Base-by-base conservation (phyloP, 2,888 invertebrate genomes). In the Archips crataeganus region DNA sequence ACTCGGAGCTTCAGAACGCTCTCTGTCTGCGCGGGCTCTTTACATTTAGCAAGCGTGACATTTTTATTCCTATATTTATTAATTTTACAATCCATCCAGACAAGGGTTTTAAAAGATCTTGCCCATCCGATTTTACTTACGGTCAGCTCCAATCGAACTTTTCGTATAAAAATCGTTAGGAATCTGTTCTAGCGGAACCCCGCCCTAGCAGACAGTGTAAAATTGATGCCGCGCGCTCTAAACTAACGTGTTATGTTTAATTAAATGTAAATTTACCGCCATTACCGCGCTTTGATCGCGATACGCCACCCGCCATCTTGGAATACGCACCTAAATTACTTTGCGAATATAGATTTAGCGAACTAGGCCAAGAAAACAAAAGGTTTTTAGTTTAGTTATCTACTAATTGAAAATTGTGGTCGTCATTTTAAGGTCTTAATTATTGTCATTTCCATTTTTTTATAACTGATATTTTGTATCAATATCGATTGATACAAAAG, bases 261-360 rank as follows among this genome's bases (percentile, higher is more conserved):
- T 88, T 87, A 86, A 82, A 86, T 82, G 84, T 81, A 85, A 83
- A 81, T 81, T 78, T 77, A 70, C 79, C 78, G 74, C 81, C 80
- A 79, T 82, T 81, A 82, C 80, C 66, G 76, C 72, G 78, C 87
- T 88, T 88, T 88, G 86, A 88, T 87, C 87, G 78, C 76, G 81
- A 77, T 78, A 80, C 75, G 75, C 77, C 75, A 76, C 65, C 23
- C 64, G 71, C 73, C 68, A 42, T 64, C 68, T 66, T 67, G 45
- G 51, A 65, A 9, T 45, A 45, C 3, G 11, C 11, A 36, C 34
- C 15, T 57, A 34, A 11, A 42, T 57, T n/a, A 39, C n/a, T 60
- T 54, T 62, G 61, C 36, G 54, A 34, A 15, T 57, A 49, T 49
- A 63, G 47, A 63, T 49, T 57, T 15, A 10, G 51, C 34, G 42